A percentile compares a stretch with the other conserved stretches of the same genome.
phyloP scores from a whole-genome alignment of 2,113 vertebrate species.

The Gnathonemus longibarbis region DNA sequence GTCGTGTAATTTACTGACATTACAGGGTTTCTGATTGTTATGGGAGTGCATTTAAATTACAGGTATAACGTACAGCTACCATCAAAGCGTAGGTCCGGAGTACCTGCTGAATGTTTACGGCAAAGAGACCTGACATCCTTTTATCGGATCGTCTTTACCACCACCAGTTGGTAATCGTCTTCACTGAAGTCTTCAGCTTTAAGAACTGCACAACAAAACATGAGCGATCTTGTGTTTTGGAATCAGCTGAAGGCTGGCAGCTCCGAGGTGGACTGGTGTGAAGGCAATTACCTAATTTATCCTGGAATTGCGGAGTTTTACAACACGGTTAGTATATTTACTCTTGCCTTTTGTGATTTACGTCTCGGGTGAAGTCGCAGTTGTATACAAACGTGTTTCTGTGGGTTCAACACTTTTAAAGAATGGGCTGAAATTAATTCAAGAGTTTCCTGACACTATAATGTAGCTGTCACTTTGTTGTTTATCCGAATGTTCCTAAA shows the following conservation, averaged over 20 bases:
- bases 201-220: constrained; percentile 49
- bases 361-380: background rate
- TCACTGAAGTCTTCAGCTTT: background rate
- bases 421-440: background rate
- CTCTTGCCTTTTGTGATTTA: background rate
- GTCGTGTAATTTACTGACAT: background rate
- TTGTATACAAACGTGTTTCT: background rate
- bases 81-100: no score
- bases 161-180: background rate
- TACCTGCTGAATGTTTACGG: background rate
- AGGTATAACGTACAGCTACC: background rate
- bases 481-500: background rate
- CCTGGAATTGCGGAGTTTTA: constrained; percentile 93
- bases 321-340: constrained; percentile 76
- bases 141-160: background rate
- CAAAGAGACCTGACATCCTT: background rate
- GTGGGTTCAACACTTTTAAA: background rate
- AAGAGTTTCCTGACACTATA: background rate
- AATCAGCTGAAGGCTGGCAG: constrained; percentile 84
- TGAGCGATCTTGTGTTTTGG: constrained; percentile 71
- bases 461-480: background rate
- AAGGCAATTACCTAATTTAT: constrained; percentile 92
- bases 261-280: constrained; percentile 98
- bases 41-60: background rate
- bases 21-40: background rate